These are phyloP conservation scores for Percopsis omiscomaycus DNA, from an alignment of 2,797 vertebrate genomes.

Conservation along the genomic window DNA sequence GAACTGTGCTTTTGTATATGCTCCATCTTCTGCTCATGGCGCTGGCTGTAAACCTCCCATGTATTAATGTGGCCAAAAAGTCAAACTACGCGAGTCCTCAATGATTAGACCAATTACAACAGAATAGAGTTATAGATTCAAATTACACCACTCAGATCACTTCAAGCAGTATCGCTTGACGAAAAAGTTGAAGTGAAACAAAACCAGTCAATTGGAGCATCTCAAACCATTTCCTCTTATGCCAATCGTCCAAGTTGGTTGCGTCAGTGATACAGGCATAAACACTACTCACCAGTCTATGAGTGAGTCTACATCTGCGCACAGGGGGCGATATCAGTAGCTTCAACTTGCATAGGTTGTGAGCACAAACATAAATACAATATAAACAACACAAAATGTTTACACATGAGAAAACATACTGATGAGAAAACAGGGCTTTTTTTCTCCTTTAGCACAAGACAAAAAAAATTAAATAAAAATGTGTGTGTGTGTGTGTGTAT, in stretches of 20 bases:
- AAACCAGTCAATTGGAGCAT: not conserved
- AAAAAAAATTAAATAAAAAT: too few relatives aligned
- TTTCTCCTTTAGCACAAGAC: conserved; percentile 19
- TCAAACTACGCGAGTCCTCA: too few relatives aligned
- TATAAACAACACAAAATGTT: conserved; percentile 20
- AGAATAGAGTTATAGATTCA: too few relatives aligned
- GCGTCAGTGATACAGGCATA: conserved; percentile 28
- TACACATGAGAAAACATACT: conserved; percentile 37
- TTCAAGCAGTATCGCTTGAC: conserved; percentile 20
- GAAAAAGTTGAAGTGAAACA: conserved; percentile 10
- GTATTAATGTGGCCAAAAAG: conserved; percentile 18
- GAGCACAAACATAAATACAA: conserved; percentile 49
- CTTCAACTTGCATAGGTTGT: conserved; percentile 69
- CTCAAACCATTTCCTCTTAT: conserved; percentile 30
- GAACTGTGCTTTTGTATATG: conserved; percentile 14
- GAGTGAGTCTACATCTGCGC: conserved; percentile 51
- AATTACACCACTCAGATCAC: conserved; percentile 19
- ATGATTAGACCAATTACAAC: too few relatives aligned
- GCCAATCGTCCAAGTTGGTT: conserved; percentile 31
- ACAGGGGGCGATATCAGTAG: conserved; percentile 34
- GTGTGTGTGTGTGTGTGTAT: too few relatives aligned
- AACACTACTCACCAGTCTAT: conserved; percentile 5
- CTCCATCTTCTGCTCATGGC: not conserved
- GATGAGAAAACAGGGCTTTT: conserved; percentile 36
- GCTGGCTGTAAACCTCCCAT: conserved; percentile 19